Conservation (phyloP, 2,888 invertebrate species). For the Prosopocoilus inquinatus region DNA sequence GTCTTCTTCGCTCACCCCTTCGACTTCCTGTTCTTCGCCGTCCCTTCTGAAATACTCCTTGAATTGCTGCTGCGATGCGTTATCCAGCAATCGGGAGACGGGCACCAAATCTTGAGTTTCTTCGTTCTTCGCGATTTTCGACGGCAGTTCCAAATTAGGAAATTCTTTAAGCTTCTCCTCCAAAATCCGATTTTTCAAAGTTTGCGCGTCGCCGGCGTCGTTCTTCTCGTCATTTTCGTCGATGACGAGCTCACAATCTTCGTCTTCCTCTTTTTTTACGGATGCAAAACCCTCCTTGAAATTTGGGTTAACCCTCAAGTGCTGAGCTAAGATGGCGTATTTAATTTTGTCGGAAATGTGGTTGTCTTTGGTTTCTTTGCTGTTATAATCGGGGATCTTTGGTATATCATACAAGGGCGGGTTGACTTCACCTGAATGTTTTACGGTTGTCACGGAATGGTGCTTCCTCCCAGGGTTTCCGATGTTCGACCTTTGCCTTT, state of each 20-base stretch:
- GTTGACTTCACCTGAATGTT: constrained; percentile 21
- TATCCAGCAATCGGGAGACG: constrained; percentile 71
- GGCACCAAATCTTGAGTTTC: constrained; percentile 73
- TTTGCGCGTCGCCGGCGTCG: constrained; percentile 28
- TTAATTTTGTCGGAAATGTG: constrained; percentile 67
- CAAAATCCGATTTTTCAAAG: constrained; percentile 32
- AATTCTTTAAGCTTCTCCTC: constrained; percentile 41
- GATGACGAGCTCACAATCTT: constrained; percentile 63
- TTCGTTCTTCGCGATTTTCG: constrained; percentile 38
- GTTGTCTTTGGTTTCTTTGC: constrained; percentile 31
- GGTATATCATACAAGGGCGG: constrained; percentile 41
- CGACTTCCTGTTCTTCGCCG: constrained; percentile 50
- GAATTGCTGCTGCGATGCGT: constrained; percentile 66
- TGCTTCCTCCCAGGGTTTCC: constrained; percentile 55
- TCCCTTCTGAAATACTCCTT: constrained; percentile 62
- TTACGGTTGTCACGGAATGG: constrained; percentile 26
- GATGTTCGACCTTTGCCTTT: constrained; percentile 65
- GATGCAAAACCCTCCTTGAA: constrained; percentile 34
- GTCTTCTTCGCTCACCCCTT: constrained; percentile 62
- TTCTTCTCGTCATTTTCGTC: constrained; percentile 59
- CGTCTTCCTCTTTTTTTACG: constrained; percentile 64
- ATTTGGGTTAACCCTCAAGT: constrained; percentile 53
- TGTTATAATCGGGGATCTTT: constrained; percentile 40
- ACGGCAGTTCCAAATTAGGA: constrained; percentile 30
- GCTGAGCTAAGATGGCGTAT: constrained; percentile 75